phyloP scores from a whole-genome alignment of 2,797 vertebrate species.

The Liparis tanakae region DNA sequence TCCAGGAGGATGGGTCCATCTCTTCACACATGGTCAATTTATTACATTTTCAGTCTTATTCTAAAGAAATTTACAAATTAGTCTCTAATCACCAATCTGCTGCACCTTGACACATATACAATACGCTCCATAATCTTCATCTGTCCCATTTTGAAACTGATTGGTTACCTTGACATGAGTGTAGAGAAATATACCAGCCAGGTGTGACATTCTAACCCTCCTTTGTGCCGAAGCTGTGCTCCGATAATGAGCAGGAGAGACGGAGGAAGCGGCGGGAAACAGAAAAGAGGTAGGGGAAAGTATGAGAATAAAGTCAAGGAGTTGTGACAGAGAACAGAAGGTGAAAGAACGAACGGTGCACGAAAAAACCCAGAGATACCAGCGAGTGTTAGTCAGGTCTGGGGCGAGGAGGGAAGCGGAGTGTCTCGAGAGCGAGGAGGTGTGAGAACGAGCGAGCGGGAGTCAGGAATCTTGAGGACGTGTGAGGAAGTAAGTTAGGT shows the following conservation, averaged over 20 bases:
- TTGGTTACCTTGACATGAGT: conserved; percentile 55
- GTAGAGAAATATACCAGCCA: conserved; percentile 49
- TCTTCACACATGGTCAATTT: conserved; percentile 24
- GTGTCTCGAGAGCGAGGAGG: conserved; percentile 38
- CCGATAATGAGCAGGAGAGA: conserved; percentile 61
- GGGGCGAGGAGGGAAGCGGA: conserved; percentile 9
- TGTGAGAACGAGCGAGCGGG: conserved; percentile 60
- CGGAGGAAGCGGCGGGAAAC: conserved; percentile 3
- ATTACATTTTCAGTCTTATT: conserved; percentile 36
- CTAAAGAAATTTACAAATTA: conserved; percentile 21
- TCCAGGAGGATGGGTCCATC: conserved; percentile 47
- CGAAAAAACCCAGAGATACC: conserved; percentile 7
- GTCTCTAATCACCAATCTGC: conserved; percentile 27
- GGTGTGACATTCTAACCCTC: conserved; percentile 59
- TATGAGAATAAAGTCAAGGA: conserved; percentile 29
- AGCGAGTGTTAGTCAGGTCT: conserved; percentile 33
- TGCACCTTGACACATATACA: conserved; percentile 21
- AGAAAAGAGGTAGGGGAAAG: conserved; percentile 3
- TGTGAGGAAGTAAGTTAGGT: conserved; percentile 70
- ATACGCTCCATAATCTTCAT: conserved; percentile 36
- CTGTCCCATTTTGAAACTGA: conserved; percentile 28
- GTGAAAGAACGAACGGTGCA: conserved; percentile 29
- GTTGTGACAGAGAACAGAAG: conserved; percentile 37
- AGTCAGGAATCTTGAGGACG: conserved; percentile 57
- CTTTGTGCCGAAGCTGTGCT: conserved; percentile 35